Percentiles rank a stretch among this genome's conserved stretches.
These are phyloP conservation scores for Globodera rostochiensis DNA, from an alignment of 1,140 invertebrate species.

Conservation along the genomic window DNA sequence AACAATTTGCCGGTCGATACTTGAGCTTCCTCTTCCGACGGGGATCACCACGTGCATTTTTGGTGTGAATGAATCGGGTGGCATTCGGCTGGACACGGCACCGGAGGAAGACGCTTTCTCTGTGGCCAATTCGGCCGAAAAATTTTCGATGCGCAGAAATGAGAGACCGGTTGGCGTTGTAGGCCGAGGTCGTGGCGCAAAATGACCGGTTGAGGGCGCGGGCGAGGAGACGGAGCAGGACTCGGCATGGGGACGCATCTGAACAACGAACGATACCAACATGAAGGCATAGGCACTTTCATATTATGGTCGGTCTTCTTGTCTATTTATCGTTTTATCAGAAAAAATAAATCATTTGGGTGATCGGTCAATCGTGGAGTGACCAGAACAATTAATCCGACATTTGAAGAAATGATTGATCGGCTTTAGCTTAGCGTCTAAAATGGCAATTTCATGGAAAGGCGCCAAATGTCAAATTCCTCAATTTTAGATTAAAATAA, in stretches of 20 bases:
- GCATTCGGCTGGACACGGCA: background rate
- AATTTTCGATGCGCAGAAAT: background rate
- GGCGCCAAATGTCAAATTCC: too few species aligned
- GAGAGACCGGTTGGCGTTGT: background rate
- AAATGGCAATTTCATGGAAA: too few species aligned
- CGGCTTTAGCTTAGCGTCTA: too few species aligned
- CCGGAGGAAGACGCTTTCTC: background rate
- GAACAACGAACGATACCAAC: background rate
- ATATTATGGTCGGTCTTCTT: too few species aligned
- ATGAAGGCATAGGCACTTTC: too few species aligned
- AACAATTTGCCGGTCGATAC: slow-evolving; percentile 26
- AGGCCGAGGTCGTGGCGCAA: slow-evolving; percentile 2
- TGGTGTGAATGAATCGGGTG: background rate
- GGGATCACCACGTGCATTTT: slow-evolving; percentile 14
- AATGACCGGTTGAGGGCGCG: background rate
- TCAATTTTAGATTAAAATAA: too few species aligned
- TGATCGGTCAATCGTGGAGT: background rate
- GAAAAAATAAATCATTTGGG: background rate
- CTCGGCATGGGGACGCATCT: background rate
- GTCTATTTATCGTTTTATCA: background rate
- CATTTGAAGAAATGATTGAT: too few species aligned
- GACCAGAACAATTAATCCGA: background rate
- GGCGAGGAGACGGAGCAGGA: background rate
- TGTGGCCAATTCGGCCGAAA: background rate
- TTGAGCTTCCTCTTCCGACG: slow-evolving; percentile 21